Percentiles rank a stretch among this genome's conserved stretches.
These are phyloP conservation scores for Platerodrilus igneus DNA, from an alignment of 2,888 invertebrate species.

Conservation along the genomic window DNA sequence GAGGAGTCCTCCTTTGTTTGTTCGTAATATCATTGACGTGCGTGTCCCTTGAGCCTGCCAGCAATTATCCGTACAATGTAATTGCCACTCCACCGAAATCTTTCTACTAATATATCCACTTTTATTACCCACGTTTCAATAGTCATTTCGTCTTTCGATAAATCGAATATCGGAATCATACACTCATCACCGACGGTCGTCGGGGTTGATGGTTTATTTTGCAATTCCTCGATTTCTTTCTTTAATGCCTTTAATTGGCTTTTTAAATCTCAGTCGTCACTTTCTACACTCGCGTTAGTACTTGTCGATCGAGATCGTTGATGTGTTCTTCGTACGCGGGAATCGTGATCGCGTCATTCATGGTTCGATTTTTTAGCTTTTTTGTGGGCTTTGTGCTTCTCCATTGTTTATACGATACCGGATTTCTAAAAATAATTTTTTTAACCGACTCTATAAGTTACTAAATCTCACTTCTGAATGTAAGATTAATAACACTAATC, in stretches of 20 bases:
- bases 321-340: too few relatives aligned
- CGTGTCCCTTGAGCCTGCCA: constrained; percentile 14
- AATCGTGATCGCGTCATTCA: too few relatives aligned
- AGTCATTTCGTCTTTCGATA: constrained; percentile 1
- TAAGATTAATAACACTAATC: too few relatives aligned
- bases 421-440: too few relatives aligned
- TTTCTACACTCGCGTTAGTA: too few relatives aligned
- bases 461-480: too few relatives aligned
- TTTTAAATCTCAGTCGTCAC: too few relatives aligned
- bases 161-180: constrained; percentile 9
- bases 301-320: too few relatives aligned
- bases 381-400: too few relatives aligned
- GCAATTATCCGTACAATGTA: constrained; percentile 12
- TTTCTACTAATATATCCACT: constrained; percentile 13
- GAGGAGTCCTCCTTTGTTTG: constrained; percentile 7
- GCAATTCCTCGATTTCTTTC: neutral
- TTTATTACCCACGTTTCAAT: constrained; percentile 14
- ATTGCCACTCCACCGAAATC: constrained; percentile 22
- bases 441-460: too few relatives aligned
- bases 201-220: neutral
- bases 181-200: constrained; percentile 3
- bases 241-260: constrained; percentile 1
- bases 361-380: too few relatives aligned
- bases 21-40: constrained; percentile 21
- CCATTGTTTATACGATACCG: too few relatives aligned